Percentiles rank a stretch among this genome's conserved stretches.
Evolutionary conservation across 1,140 invertebrate genomes (phyloP).

Genomic region (Nephotettix cincticeps): DNA sequence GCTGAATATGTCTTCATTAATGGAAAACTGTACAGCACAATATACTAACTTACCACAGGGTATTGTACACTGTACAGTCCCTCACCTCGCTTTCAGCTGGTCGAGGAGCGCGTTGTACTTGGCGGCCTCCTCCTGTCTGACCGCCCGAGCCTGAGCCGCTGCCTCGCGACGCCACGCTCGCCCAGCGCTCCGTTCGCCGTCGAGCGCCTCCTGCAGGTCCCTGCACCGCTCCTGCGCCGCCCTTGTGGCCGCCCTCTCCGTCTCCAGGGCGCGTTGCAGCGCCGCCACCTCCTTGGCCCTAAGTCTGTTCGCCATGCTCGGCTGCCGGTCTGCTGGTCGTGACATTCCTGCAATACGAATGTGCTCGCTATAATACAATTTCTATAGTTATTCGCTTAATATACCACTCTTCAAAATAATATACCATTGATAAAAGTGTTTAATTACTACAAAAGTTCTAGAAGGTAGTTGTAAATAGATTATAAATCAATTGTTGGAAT

Average conservation of each 20-base stretch:
- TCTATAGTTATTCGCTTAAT: no score
- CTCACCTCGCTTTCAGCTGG: conserved; percentile 23
- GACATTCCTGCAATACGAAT: neutral
- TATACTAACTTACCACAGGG: neutral
- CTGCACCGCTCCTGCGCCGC: conserved; percentile 2
- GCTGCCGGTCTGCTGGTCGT: conserved; percentile 26
- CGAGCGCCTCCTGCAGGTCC: conserved; percentile 21
- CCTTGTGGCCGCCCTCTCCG: conserved; percentile 17
- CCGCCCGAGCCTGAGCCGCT: neutral
- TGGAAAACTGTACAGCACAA: neutral
- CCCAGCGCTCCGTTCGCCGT: conserved; percentile 27
- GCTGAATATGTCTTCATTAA: no score
- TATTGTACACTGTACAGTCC: neutral
- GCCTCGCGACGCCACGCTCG: conserved; percentile 6
- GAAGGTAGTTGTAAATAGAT: no score
- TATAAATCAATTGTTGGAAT: no score
- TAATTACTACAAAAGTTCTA: no score
- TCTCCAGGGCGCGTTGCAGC: conserved; percentile 22
- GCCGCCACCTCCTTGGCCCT: conserved; percentile 26
- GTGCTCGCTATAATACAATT: no score
- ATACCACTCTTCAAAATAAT: no score
- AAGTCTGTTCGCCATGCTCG: conserved; percentile 24
- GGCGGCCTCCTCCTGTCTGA: conserved; percentile 15
- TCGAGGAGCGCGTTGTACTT: conserved; percentile 11
- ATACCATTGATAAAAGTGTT: no score